Evolutionary conservation across 2,113 vertebrate species (phyloP), one percentile per base, ranked within the genome.

Genomic region (Mionectes macconnelli): DNA sequence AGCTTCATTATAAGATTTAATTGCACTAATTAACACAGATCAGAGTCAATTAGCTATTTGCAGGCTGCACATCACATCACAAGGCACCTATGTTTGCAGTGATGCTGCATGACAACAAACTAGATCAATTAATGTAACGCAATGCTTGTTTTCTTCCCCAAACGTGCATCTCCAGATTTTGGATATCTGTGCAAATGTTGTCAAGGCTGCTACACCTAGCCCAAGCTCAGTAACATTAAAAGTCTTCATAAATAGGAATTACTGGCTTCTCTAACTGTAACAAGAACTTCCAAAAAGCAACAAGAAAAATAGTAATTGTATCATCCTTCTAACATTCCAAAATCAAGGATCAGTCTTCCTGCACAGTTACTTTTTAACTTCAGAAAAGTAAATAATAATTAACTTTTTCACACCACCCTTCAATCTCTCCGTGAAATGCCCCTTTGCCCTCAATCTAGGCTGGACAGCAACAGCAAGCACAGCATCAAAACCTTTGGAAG

Each of bases 1-100:
- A 98, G 98, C 98, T 97, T 98, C 83, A 98, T 98, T 98, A 97
- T 97, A 97, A 98, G 97, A 98, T 98, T 98, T 98, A 97, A 95
- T 97, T 96, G 97, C 89, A 91, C 97, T 98, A 98, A 99, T 99
- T 99, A 99, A 98, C 96, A 97, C 96, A 97, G 97, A 98, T 98
- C 95, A 98, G 96, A 97, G 94, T 97, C 97, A 98, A 98, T 98
- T 98, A 98, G 97, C 97, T 98, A 98, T 98, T 97, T 97, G 94
- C 96, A 98, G 97, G 96, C 96, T 94, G 92, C 95, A 94, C 92
- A 96, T 97, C 94, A 94, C 85, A 97, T 98, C 98, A 98, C 98
- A 98, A 97, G 97, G 97, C 97, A 98, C 97, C 96, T 97, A 95
- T 95, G 30, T 97, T 98, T 98, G 96, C 90, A 96, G 94, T 98